Percentiles rank a stretch among this genome's conserved stretches.
Conservation (phyloP, 2,797 vertebrate species). For the Lutjanus campechanus region DNA sequence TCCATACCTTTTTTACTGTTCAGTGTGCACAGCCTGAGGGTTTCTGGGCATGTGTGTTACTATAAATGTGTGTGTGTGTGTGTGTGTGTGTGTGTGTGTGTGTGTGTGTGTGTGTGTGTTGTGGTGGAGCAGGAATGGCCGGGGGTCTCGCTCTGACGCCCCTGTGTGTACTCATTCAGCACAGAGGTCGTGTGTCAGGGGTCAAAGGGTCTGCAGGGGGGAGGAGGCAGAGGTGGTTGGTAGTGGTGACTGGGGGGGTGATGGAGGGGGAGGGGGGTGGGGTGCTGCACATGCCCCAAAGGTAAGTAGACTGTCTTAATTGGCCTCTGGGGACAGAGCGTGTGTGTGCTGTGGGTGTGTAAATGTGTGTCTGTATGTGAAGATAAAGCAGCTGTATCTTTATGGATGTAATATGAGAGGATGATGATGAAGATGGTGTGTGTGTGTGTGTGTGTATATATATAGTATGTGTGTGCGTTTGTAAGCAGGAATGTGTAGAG, state of each 20-base stretch:
- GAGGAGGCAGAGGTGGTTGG: slow-evolving; percentile 35
- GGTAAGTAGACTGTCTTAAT: slow-evolving; percentile 85
- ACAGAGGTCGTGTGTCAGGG: slow-evolving; percentile 88
- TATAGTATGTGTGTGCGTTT: slow-evolving; percentile 2
- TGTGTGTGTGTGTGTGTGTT: slow-evolving; percentile 49
- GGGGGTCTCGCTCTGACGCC: slow-evolving; percentile 80
- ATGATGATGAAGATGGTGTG: slow-evolving; percentile 36
- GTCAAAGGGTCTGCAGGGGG: slow-evolving; percentile 79
- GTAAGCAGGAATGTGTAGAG: background rate
- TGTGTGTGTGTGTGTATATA: slow-evolving; percentile 15
- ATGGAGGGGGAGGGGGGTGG: background rate
- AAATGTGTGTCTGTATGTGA: slow-evolving; percentile 24
- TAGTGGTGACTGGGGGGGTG: slow-evolving; percentile 45
- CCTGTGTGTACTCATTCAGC: slow-evolving; percentile 88
- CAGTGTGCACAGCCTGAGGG: slow-evolving; percentile 60
- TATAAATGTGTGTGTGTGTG: slow-evolving; percentile 48
- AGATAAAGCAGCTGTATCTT: slow-evolving; percentile 44
- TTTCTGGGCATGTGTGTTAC: slow-evolving; percentile 27
- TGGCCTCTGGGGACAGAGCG: slow-evolving; percentile 78
- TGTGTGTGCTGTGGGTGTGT: slow-evolving; percentile 40
- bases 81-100: slow-evolving; percentile 48
- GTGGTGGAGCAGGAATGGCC: slow-evolving; percentile 62
- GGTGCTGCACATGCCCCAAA: slow-evolving; percentile 59
- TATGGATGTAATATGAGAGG: slow-evolving; percentile 47
- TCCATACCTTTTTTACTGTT: slow-evolving; percentile 68